Evolutionary conservation across 1,140 invertebrate genomes (phyloP), one percentile per base, ranked within the genome.

Genomic region (Pseudomyrmex flavicornis): DNA sequence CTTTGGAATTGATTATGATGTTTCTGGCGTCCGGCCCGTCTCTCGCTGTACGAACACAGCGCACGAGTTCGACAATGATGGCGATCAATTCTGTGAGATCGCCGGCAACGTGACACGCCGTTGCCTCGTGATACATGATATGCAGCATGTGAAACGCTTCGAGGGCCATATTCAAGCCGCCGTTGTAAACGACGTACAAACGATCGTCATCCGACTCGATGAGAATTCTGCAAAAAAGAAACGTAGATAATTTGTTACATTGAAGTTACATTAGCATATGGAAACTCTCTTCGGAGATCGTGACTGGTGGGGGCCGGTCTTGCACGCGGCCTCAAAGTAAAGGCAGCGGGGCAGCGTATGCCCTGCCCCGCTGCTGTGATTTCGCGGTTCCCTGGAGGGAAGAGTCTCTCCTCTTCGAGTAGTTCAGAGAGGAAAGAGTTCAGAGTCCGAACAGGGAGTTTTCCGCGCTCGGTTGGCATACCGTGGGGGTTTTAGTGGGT

Each of bases 41-140:
- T 13, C 96, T 94, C 58, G 95, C 95, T 9, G 95, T 95, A 84
- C 97, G 95, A 48, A 97, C 95, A 79, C 96, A 96, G 73, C 97
- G 95, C 15, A 97, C 95, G 3, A 98, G 93, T 82, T 97, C 96
- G 2, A 96, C 94, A 26, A 97, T 96, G 89, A 98, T 97, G 0
- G 96, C 95, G 65, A 99, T 95, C 10, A 98, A 95, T 82, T 98
- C 97, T 12, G 97, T 95, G 52, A 99, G 94, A 91, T 98, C 98
- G 0, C 96, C 96, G 5, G 97, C 96, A 15, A 98, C 96, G 92
- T 98, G 97, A 91, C 98, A 98, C 0, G 97, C 97, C 4, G 97
- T 98, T 15, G 98, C 98, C 93, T 99, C 98, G 90, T 99, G 98
- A 91, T 98, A 97, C 97, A 99, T 98, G 86, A 98, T 97, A 95